Evolutionary conservation across 2,113 vertebrate species (phyloP).

Genomic region (Hippoglossus stenolepis): DNA sequence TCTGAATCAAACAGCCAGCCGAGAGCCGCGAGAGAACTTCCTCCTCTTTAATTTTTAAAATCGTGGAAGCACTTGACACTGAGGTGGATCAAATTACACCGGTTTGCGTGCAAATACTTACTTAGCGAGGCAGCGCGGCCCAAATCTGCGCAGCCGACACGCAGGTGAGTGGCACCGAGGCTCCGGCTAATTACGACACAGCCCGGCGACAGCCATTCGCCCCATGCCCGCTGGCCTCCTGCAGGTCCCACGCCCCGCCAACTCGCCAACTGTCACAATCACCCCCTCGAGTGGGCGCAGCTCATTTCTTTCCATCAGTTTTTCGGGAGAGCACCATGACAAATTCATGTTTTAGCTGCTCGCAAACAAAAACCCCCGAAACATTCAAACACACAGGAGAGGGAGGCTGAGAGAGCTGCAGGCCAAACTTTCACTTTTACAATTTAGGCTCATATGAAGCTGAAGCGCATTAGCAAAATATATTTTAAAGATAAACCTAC

Average conservation of each 20-base stretch:
- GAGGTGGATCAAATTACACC: slow-evolving; percentile 89
- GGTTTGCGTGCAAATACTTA: slow-evolving; percentile 91
- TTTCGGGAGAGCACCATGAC: slow-evolving; percentile 80
- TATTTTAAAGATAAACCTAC: slow-evolving; percentile 12
- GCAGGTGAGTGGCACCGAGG: slow-evolving; percentile 79
- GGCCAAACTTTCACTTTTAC: background rate
- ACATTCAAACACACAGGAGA: slow-evolving; percentile 63
- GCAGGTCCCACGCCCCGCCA: slow-evolving; percentile 27
- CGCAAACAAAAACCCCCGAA: slow-evolving; percentile 83
- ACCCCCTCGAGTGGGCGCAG: slow-evolving; percentile 77
- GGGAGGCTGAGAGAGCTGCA: too few species aligned
- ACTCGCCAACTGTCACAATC: slow-evolving; percentile 68
- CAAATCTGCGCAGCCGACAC: slow-evolving; percentile 75
- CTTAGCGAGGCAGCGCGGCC: slow-evolving; percentile 82
- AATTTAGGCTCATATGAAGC: slow-evolving; percentile 7
- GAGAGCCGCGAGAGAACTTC: slow-evolving; percentile 84
- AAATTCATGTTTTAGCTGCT: slow-evolving; percentile 89
- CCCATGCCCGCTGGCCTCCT: slow-evolving; percentile 1
- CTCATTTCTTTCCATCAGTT: slow-evolving; percentile 88
- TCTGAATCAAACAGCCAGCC: slow-evolving; percentile 88
- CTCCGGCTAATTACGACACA: slow-evolving; percentile 81
- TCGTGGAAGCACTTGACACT: slow-evolving; percentile 90
- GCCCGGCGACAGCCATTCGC: background rate
- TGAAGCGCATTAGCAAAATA: slow-evolving; percentile 34
- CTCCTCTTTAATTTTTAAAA: slow-evolving; percentile 93